Evolutionary conservation across 2,888 invertebrate genomes (phyloP).

Genomic region (Stegophylla sp.): DNA sequence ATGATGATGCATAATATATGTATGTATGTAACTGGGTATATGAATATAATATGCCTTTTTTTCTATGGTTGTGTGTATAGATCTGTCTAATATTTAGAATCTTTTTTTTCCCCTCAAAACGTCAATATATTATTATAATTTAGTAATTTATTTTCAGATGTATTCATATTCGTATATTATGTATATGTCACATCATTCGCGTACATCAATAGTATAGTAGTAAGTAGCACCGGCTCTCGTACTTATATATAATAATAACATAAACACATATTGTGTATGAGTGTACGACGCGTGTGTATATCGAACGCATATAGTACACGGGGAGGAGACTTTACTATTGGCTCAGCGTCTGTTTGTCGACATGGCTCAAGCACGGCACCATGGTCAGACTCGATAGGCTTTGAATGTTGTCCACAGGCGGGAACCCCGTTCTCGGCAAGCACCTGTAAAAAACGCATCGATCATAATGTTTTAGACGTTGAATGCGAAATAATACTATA

Average conservation of each 20-base stretch:
- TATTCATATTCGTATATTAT: background rate
- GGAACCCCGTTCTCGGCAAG: conserved; percentile 61
- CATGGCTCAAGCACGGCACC: conserved; percentile 62
- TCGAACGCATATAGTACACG: background rate
- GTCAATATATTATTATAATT: background rate
- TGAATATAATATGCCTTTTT: no score
- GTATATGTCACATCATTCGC: no score
- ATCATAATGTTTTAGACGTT: no score
- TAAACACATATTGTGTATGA: background rate
- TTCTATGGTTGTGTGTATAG: background rate
- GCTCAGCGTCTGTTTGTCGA: conserved; percentile 58
- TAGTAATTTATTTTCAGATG: background rate
- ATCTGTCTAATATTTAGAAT: background rate
- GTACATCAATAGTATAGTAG: no score
- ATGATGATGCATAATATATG: no score
- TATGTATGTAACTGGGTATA: no score
- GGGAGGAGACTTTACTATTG: conserved; percentile 30
- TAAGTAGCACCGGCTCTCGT: no score
- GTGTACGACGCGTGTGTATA: background rate
- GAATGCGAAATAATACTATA: no score
- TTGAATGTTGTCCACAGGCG: conserved; percentile 53
- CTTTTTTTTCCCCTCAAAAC: background rate
- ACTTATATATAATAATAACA: no score
- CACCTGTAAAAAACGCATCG: conserved; percentile 14
- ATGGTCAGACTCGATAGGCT: conserved; percentile 61